phyloP scores from a whole-genome alignment of 2,113 vertebrate species.

The Electrona antarctica region DNA sequence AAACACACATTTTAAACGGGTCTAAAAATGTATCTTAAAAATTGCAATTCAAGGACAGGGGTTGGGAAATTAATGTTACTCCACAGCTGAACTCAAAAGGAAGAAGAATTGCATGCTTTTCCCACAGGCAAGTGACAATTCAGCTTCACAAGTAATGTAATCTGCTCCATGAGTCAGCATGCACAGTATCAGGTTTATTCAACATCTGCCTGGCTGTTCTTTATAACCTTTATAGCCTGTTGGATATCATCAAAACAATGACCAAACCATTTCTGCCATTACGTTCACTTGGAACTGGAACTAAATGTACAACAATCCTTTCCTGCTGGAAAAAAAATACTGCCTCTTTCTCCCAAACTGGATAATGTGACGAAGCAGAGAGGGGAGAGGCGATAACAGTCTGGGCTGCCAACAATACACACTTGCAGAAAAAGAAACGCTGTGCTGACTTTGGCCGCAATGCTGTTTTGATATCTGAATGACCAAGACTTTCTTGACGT shows the following conservation, averaged over 20 bases:
- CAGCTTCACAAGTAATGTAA: background rate
- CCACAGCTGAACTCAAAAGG: background rate
- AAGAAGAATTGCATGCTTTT: conserved; percentile 14
- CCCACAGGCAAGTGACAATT: conserved; percentile 1
- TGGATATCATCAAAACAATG: conserved; percentile 21
- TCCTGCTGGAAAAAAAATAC: conserved; percentile 10
- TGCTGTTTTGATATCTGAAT: background rate
- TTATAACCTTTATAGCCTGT: conserved; percentile 5
- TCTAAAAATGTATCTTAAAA: background rate
- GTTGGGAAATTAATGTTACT: background rate
- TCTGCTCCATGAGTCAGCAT: conserved; percentile 30
- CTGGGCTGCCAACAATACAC: background rate
- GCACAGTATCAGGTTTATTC: conserved; percentile 17
- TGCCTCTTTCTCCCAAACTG: conserved; percentile 1
- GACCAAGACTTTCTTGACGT: background rate
- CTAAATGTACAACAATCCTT: conserved; percentile 3
- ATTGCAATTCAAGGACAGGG: background rate
- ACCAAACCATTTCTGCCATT: conserved; percentile 16
- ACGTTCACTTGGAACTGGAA: conserved; percentile 14
- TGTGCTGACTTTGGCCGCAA: background rate
- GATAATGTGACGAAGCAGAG: conserved; percentile 3
- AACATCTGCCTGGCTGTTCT: conserved; percentile 10
- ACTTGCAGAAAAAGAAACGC: background rate
- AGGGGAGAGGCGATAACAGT: background rate
- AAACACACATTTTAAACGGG: background rate